These are phyloP conservation scores for Miltochrista miniata DNA, from an alignment of 2,888 invertebrate species.

Conservation along the genomic window DNA sequence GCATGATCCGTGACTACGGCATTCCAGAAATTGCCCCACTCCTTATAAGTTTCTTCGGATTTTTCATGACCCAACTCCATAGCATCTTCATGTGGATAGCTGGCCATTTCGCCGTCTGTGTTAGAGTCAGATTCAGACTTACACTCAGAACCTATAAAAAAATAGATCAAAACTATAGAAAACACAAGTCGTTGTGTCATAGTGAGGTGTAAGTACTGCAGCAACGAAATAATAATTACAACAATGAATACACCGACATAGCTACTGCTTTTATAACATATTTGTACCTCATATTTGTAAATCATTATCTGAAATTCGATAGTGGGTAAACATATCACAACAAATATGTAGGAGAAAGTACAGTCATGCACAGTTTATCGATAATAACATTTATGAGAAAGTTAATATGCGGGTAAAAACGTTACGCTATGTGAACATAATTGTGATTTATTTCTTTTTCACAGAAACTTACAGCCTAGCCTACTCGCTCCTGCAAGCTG, in stretches of 20 bases:
- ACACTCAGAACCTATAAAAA: conserved; percentile 48
- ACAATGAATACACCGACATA: background rate
- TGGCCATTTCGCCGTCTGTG: conserved; percentile 59
- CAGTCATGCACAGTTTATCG: background rate
- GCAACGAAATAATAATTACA: background rate
- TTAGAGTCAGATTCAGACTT: conserved; percentile 65
- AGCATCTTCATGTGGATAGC: conserved; percentile 62
- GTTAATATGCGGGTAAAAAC: background rate
- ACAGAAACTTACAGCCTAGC: too few relatives aligned
- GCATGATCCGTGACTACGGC: conserved; percentile 43
- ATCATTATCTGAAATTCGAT: conserved; percentile 16
- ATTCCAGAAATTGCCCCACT: conserved; percentile 69
- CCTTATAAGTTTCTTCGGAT: conserved; percentile 64
- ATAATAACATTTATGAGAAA: background rate
- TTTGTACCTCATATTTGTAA: conserved; percentile 8
- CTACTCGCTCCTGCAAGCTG: too few relatives aligned
- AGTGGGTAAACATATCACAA: conserved; percentile 6
- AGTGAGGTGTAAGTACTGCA: background rate
- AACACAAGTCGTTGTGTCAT: background rate
- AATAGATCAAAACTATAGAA: conserved; percentile 3
- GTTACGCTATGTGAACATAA: too few relatives aligned
- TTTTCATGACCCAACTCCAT: conserved; percentile 59
- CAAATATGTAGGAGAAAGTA: conserved; percentile 1
- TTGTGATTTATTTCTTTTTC: too few relatives aligned
- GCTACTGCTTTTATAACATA: conserved; percentile 4